phyloP scores from a whole-genome alignment of 1,140 invertebrate genomes.

The Ectropis grisescens region DNA sequence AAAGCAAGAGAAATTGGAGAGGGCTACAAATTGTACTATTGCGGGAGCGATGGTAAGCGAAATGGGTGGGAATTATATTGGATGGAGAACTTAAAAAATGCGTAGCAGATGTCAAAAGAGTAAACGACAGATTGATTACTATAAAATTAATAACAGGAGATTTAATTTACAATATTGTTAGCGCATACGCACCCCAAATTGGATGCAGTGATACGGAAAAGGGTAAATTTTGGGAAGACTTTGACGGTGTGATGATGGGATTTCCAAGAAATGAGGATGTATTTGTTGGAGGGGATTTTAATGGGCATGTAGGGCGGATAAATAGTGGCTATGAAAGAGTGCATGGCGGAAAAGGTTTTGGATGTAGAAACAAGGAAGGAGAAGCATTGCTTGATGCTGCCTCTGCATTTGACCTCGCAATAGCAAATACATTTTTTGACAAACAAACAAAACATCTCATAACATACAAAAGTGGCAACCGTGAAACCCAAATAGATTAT shows the following conservation, averaged over 20 bases:
- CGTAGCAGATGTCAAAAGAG: constrained; percentile 11
- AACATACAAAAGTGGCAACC: constrained; percentile 1
- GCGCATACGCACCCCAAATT: constrained; percentile 15
- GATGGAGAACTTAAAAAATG: constrained; percentile 8
- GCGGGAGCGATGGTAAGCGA: neutral
- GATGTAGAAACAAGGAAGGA: constrained; percentile 5
- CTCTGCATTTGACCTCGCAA: constrained; percentile 2
- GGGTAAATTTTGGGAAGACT: neutral
- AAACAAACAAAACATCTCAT: neutral
- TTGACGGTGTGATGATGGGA: neutral
- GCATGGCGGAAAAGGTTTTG: constrained; percentile 11
- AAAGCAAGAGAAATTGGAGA: constrained; percentile 15
- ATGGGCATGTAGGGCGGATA: constrained; percentile 14
- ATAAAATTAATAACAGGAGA: constrained; percentile 8
- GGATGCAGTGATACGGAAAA: constrained; percentile 1
- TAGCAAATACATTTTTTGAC: constrained; percentile 8
- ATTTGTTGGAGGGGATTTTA: constrained; percentile 11
- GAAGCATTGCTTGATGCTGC: constrained; percentile 4
- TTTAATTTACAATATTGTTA: constrained; percentile 9
- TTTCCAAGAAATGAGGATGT: constrained; percentile 3
- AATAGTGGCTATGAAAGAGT: constrained; percentile 2
- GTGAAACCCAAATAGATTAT: constrained; percentile 1
- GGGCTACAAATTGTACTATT: constrained; percentile 6
- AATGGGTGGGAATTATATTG: constrained; percentile 8
- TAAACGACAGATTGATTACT: constrained; percentile 12